phyloP scores from a whole-genome alignment of 2,113 vertebrate genomes.

The Axis porcinus region DNA sequence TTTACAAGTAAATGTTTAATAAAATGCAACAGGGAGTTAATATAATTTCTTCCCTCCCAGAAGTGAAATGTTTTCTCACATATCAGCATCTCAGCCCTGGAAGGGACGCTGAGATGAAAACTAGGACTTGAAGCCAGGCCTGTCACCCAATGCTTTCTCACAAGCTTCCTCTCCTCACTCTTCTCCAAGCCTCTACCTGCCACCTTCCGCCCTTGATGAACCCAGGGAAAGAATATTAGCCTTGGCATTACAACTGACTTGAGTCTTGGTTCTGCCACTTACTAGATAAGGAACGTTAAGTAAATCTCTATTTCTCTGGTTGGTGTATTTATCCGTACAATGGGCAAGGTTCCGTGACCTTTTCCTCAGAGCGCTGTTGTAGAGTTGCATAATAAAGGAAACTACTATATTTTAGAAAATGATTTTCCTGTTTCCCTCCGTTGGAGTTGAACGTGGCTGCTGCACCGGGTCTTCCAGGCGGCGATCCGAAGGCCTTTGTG shows the following conservation, averaged over 20 bases:
- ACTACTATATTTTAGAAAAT: neutral
- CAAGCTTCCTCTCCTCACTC: neutral
- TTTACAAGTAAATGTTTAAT: neutral
- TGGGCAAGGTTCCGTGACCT: neutral
- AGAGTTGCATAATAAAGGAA: neutral
- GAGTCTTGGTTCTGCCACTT: neutral
- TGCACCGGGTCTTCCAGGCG: neutral
- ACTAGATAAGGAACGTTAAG: neutral
- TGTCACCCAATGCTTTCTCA: neutral
- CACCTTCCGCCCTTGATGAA: neutral
- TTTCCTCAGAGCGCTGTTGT: neutral
- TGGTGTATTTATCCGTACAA: neutral
- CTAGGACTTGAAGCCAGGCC: neutral
- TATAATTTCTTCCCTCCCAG: neutral
- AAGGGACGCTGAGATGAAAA: neutral
- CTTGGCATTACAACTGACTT: neutral
- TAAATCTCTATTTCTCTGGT: neutral
- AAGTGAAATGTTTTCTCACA: neutral
- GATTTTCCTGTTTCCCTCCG: neutral
- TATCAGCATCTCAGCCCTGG: neutral
- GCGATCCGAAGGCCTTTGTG: neutral
- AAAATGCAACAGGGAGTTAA: neutral
- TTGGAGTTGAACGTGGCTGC: neutral
- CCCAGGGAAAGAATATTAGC: no score
- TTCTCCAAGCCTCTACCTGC: neutral